Percentiles rank a stretch among this genome's conserved stretches.
These are phyloP conservation scores for Sicus ferrugineus DNA, from an alignment of 2,888 invertebrate species.

Conservation along the genomic window DNA sequence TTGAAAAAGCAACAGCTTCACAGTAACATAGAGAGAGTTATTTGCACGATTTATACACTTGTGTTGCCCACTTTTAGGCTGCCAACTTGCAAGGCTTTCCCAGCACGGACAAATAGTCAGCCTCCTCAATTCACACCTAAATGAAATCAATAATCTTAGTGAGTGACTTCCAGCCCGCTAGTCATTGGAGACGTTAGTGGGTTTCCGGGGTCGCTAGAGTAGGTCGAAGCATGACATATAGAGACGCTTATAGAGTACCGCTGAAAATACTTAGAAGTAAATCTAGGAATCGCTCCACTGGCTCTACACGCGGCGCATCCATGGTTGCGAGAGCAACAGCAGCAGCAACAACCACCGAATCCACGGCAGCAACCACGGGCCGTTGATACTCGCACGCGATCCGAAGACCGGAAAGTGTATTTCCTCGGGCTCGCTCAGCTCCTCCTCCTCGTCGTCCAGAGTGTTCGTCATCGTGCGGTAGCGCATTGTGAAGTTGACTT, in stretches of 20 bases:
- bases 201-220: conserved; percentile 32
- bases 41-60: background rate
- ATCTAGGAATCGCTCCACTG: background rate
- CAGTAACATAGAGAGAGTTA: background rate
- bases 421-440: conserved; percentile 64
- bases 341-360: conserved; percentile 48
- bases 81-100: no score
- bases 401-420: conserved; percentile 65
- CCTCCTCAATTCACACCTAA: no score
- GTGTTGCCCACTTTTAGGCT: background rate
- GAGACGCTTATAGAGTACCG: conserved; percentile 4
- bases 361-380: conserved; percentile 48
- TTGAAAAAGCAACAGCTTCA: background rate
- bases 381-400: conserved; percentile 27
- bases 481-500: conserved; percentile 64
- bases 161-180: no score
- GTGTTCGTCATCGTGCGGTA: conserved; percentile 62
- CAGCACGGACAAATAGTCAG: background rate
- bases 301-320: conserved; percentile 19
- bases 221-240: conserved; percentile 41
- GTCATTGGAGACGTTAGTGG: conserved; percentile 22
- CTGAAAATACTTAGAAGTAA: background rate
- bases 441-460: conserved; percentile 63
- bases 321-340: conserved; percentile 16
- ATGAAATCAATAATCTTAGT: no score